Base-by-base conservation (phyloP, 1,140 invertebrate species). In the Drosophila azteca region DNA sequence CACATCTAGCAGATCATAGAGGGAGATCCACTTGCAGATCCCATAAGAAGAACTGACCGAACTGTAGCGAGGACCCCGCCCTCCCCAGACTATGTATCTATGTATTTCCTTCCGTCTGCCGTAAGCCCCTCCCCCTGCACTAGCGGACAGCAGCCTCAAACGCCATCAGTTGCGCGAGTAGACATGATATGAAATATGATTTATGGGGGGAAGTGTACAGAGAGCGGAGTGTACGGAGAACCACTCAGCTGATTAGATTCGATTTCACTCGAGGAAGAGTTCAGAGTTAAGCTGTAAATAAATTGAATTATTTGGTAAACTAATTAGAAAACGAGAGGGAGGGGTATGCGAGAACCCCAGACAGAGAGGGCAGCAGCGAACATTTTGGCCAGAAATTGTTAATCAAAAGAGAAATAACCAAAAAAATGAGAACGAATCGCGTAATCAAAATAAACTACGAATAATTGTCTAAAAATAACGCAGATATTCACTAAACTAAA, bases 381-480 rank as follows among this genome's bases (percentile, higher is more conserved):
- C 15, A n/a, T 54, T 59, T 68, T 43, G 59, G 44, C 26, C 26
- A 50, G 39, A 79, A 57, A 46, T 79, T 84, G 70, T 57, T 84
- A 83, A 83, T 75, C 71, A 84, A 85, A 73, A 63, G 41, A 24
- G n/a, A 11, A 52, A 51, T 6, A 43, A n/a, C 9, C 5, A 31
- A 51, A 44, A 55, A 48, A 9, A 63, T 63, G 71, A 74, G 52
- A 50, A 69, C 45, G 53, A 65, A 72, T 59, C 66, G 80, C 76
- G 80, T 83, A 83, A 83, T 83, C 80, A 83, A 83, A 83, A 84
- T 84, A 83, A 84, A 79, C 80, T 84, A 39, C 11, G 11, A 39
- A 11, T 39, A 84, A 73, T 72, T 83, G 59, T 84, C 45, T 68
- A 84, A 71, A 71, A n/a, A 20, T 69, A 85, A 85, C 50, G 13